Evolutionary conservation across 2,888 invertebrate species (phyloP).

Genomic region (Hydriomena furcata): DNA sequence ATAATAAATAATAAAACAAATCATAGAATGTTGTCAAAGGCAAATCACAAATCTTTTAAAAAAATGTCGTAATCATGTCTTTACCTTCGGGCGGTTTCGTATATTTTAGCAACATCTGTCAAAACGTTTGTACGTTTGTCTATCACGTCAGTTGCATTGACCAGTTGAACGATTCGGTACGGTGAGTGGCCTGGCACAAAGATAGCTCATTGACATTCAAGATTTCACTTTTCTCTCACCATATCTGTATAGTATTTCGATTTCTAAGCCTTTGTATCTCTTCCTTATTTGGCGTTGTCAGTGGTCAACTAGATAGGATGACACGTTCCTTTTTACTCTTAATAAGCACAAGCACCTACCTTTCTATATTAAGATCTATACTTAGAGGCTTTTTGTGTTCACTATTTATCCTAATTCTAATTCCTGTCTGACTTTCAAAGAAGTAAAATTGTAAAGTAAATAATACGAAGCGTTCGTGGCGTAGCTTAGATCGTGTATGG

Average conservation of each 20-base stretch:
- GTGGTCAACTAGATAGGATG: constrained; percentile 11
- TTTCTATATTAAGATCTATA: not conserved
- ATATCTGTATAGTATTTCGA: constrained; percentile 49
- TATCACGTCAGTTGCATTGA: not conserved
- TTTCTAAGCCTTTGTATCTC: constrained; percentile 45
- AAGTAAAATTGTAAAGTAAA: too few species aligned
- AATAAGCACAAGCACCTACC: not conserved
- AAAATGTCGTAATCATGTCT: too few species aligned
- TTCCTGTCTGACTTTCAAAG: too few species aligned
- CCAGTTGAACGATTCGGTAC: constrained; percentile 33
- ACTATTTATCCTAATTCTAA: too few species aligned
- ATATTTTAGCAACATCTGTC: too few species aligned
- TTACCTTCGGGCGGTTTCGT: too few species aligned
- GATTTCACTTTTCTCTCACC: constrained; percentile 65
- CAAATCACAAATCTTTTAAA: too few species aligned
- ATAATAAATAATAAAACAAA: too few species aligned
- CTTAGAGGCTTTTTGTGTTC: too few species aligned
- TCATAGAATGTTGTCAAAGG: too few species aligned
- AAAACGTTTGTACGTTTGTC: not conserved
- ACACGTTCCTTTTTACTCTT: constrained; percentile 7
- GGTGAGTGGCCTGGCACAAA: constrained; percentile 30
- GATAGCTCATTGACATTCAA: constrained; percentile 51
- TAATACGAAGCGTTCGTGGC: too few species aligned
- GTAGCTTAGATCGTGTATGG: too few species aligned
- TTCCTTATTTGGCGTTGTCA: constrained; percentile 19